These are phyloP conservation scores for Papilio aristodemus DNA, from an alignment of 1,140 invertebrate genomes.

Conservation along the genomic window DNA sequence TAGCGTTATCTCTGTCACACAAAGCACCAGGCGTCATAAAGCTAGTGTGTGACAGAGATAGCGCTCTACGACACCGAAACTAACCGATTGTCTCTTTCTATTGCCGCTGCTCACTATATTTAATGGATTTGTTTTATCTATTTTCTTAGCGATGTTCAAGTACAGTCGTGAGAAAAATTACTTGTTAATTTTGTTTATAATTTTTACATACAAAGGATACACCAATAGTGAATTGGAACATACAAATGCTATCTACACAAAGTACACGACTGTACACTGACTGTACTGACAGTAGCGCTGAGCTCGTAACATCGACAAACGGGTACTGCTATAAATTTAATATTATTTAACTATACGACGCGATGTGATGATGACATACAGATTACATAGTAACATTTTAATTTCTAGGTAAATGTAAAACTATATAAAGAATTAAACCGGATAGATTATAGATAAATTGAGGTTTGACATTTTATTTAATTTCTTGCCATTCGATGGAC, in stretches of 20 bases:
- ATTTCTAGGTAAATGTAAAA: background rate
- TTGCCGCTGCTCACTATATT: no score
- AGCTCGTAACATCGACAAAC: conserved; percentile 42
- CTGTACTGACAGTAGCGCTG: background rate
- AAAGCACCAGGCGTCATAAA: no score
- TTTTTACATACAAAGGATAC: no score
- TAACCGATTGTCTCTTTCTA: no score
- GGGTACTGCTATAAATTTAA: conserved; percentile 44
- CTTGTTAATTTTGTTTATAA: no score
- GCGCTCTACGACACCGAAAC: no score
- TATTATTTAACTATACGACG: conserved; percentile 47
- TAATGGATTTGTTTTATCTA: no score
- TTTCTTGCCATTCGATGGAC: background rate
- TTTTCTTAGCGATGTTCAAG: no score
- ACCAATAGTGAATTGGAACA: background rate
- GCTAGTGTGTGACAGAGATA: no score
- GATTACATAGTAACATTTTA: background rate
- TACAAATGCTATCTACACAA: conserved; percentile 7
- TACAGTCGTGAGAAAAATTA: no score
- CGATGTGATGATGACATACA: conserved; percentile 16
- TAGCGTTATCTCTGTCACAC: no score
- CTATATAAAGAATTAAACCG: background rate
- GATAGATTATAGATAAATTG: background rate
- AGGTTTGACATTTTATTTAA: no score
- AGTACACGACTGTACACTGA: background rate